These are phyloP conservation scores for Drosophila malerkotliana DNA, from an alignment of 1,140 invertebrate species.

Conservation along the genomic window DNA sequence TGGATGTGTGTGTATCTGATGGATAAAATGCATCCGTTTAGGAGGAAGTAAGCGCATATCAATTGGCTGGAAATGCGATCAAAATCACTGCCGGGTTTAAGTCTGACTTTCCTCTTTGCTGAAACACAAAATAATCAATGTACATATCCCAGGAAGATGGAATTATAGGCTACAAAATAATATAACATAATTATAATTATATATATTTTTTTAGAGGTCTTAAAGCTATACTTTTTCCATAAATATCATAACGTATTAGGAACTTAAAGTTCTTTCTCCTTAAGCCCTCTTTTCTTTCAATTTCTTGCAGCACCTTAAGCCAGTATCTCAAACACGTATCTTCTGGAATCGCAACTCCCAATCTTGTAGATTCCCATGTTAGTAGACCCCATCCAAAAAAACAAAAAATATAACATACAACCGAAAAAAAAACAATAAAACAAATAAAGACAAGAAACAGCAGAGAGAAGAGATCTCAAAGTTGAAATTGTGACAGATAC, in stretches of 20 bases:
- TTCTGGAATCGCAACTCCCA: neutral
- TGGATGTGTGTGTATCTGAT: conserved; percentile 11
- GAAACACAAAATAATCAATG: neutral
- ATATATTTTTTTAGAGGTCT: too few species aligned
- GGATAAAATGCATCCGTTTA: conserved; percentile 11
- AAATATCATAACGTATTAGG: too few species aligned
- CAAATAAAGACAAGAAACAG: neutral
- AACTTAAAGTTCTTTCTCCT: too few species aligned
- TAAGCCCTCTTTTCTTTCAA: too few species aligned
- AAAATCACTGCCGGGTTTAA: conserved; percentile 39
- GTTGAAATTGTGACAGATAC: conserved; percentile 32
- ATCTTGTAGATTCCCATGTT: conserved; percentile 32
- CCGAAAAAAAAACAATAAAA: too few species aligned
- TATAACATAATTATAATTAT: too few species aligned
- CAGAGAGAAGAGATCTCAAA: conserved; percentile 19
- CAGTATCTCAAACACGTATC: too few species aligned
- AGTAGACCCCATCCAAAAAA: neutral
- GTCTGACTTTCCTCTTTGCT: neutral
- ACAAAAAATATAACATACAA: neutral
- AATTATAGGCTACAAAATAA: neutral
- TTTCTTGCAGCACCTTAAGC: neutral
- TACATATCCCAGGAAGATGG: neutral
- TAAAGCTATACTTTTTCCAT: too few species aligned
- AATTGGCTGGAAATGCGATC: conserved; percentile 45
- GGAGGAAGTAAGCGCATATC: conserved; percentile 46